Base-by-base conservation (phyloP, 2,797 vertebrate genomes). In the Balearica regulorum region DNA sequence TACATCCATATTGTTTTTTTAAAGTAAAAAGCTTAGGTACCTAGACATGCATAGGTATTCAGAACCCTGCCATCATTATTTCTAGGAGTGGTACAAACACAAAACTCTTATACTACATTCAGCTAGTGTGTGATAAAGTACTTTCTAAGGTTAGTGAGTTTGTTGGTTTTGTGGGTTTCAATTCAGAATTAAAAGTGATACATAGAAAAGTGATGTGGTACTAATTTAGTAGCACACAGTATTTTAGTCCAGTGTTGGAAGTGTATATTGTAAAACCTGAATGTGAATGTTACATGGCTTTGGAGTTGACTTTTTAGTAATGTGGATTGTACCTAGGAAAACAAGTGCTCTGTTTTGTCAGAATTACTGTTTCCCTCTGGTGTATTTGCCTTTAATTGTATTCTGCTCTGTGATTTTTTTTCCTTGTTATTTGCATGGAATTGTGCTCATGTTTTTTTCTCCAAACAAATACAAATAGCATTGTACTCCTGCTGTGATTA, bases 401-500 rank as follows among this genome's bases (percentile, higher is more conserved):
- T 92, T 94, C 57, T 92, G 83, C 43, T 85, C 64, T 1, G 2
- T 85, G 37, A 83, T 53, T 53, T 73, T 62, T 33, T 87, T 60
- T 83, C 70, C 14, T 65, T 83, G 16, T 82, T 91, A 49, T 58
- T 96, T 84, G n/a, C 49, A 26, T 1, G 5, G 60, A 84, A 43
- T 85, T 61, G 37, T 80, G 31, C 41, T 83, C 16, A 13, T 91
- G 29, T 22, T 87, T 92, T 90, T 94, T 89, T 41, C 73, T 93
- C n/a, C 16, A 68, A 90, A 80, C 58, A 88, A 89, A 66, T 80
- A 70, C 55, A 81, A 80, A 71, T 46, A 89, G 39, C 51, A n/a
- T 82, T 80, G 77, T 84, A 53, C 26, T 87, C 89, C 92, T 75
- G 93, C 93, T 94, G 92, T 75, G 90, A 75, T 94, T 64, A 75